These are phyloP conservation scores for Lytechinus variegatus DNA, from an alignment of 35 echinoderm and acorn worm species.

Conservation along the genomic window DNA sequence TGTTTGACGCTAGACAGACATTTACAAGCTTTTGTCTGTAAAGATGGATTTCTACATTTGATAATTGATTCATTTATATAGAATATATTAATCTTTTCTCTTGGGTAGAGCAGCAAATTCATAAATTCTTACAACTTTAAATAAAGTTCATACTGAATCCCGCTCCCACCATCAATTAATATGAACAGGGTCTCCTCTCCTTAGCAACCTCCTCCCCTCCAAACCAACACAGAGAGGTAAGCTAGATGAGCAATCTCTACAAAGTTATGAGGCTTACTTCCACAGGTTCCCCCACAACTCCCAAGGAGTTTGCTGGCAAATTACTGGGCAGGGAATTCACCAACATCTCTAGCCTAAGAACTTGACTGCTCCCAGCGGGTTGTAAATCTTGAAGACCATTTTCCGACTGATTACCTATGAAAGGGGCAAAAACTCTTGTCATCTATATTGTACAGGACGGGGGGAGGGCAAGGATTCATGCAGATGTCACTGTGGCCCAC, in stretches of 20 bases:
- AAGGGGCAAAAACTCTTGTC: not conserved
- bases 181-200: conserved; percentile 15
- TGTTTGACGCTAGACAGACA: too few relatives aligned
- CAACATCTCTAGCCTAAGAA: not conserved
- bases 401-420: not conserved
- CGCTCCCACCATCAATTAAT: not conserved
- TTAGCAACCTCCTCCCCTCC: not conserved
- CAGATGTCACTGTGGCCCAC: not conserved
- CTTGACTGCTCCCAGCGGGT: not conserved
- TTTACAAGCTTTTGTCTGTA: too few relatives aligned
- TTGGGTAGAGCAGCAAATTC: too few relatives aligned
- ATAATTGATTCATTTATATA: too few relatives aligned
- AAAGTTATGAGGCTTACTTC: not conserved
- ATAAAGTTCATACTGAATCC: too few relatives aligned
- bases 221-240: not conserved
- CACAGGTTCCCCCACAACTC: not conserved
- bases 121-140: too few relatives aligned
- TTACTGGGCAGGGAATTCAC: not conserved
- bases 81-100: too few relatives aligned
- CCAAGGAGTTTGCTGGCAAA: not conserved
- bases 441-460: too few relatives aligned
- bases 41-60: too few relatives aligned
- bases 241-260: not conserved
- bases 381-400: not conserved
- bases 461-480: too few relatives aligned